Conservation (phyloP, 2,113 vertebrate species). For the Lichenostomus cassidix region DNA sequence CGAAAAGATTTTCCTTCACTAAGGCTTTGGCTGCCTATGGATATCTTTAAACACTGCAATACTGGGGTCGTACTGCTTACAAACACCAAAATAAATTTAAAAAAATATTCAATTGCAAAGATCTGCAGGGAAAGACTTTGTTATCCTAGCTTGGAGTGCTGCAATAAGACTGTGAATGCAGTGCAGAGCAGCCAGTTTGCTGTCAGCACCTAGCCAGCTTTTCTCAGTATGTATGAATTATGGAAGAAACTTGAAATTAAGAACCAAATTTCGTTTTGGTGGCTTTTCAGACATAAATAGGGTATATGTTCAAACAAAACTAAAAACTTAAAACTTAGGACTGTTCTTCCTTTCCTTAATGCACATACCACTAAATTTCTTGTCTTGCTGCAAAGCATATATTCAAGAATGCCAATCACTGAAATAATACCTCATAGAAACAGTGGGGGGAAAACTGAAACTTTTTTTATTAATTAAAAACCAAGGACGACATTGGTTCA, state of each 20-base stretch:
- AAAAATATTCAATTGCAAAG: not conserved
- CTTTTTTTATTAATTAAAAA: not conserved
- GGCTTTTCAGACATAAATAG: conserved; percentile 2
- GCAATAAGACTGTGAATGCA: not conserved
- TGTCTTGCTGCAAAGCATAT: not conserved
- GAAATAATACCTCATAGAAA: not conserved
- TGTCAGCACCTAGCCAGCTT: not conserved
- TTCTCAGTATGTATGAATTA: not conserved
- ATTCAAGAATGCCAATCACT: not conserved
- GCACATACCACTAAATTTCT: not conserved
- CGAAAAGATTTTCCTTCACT: not conserved
- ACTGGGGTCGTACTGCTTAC: not conserved
- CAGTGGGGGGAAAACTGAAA: fast-evolving
- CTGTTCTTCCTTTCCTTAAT: not conserved
- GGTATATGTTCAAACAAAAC: not conserved
- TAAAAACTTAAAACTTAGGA: not conserved
- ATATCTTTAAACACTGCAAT: not conserved
- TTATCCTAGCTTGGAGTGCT: not conserved
- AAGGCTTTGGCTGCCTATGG: not conserved
- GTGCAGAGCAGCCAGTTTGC: not conserved
- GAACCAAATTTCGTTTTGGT: conserved; percentile 28
- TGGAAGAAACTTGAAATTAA: not conserved
- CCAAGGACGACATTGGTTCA: not conserved
- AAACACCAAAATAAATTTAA: not conserved
- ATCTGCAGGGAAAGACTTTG: not conserved